phyloP scores from a whole-genome alignment of 2,888 invertebrate genomes.

The Kuschelorhynchus macadamiae region DNA sequence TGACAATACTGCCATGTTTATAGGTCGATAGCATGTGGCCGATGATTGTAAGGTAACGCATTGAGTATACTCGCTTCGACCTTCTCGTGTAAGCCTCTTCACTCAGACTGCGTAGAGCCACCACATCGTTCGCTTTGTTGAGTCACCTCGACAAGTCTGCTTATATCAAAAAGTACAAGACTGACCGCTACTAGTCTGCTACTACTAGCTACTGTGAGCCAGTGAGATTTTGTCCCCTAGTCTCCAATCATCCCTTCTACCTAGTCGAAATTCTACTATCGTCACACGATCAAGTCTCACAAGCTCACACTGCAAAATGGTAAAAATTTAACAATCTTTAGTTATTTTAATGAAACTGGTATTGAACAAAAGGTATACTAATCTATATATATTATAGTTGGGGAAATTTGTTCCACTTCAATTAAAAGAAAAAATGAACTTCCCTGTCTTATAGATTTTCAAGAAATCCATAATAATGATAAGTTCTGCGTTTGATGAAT shows the following conservation, averaged over 20 bases:
- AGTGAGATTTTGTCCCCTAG: conserved; percentile 66
- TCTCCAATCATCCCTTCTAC: conserved; percentile 56
- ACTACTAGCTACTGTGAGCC: conserved; percentile 61
- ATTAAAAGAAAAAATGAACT: too few species aligned
- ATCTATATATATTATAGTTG: too few species aligned
- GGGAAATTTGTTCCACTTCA: neutral
- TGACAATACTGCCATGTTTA: conserved; percentile 70
- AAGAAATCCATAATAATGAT: too few species aligned
- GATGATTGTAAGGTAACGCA: conserved; percentile 61
- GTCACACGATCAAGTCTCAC: conserved; percentile 63
- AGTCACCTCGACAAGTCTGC: conserved; percentile 63
- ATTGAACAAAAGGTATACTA: neutral
- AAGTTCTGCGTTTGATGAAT: too few species aligned
- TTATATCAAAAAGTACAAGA: conserved; percentile 60
- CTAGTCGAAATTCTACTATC: conserved; percentile 64
- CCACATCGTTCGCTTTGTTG: conserved; percentile 62
- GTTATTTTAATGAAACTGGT: conserved; percentile 14
- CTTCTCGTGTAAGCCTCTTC: conserved; percentile 62
- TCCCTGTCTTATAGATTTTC: too few species aligned
- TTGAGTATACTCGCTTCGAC: conserved; percentile 53
- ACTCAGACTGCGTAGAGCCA: conserved; percentile 65
- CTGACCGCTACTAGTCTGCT: conserved; percentile 59
- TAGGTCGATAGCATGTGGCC: conserved; percentile 69
- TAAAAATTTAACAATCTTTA: conserved; percentile 58
- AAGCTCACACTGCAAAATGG: conserved; percentile 65